These are phyloP conservation scores for Luscinia megarhynchos DNA, from an alignment of 2,797 vertebrate genomes.

Conservation along the genomic window DNA sequence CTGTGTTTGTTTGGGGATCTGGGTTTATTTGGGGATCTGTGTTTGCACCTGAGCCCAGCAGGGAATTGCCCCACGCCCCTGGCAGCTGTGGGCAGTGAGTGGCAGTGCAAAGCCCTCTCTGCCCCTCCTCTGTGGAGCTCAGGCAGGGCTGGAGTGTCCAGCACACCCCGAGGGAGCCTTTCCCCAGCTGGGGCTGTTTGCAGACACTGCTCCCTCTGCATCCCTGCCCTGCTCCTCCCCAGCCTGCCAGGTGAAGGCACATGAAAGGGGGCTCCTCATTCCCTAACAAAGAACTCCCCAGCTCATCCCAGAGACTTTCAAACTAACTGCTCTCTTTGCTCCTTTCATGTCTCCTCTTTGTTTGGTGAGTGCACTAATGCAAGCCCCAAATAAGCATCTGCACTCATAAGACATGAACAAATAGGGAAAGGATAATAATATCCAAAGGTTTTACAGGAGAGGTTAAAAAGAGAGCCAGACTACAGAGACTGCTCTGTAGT, in stretches of 20 bases:
- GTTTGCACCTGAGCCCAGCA: not conserved
- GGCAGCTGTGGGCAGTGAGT: not conserved
- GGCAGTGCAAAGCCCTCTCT: not conserved
- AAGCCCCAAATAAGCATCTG: conserved; percentile 33
- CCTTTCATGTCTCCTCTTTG: conserved; percentile 47
- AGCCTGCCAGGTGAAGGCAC: not conserved
- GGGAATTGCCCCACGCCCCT: not conserved
- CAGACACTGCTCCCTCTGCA: not conserved
- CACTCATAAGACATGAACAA: conserved; percentile 30
- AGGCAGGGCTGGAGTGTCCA: not conserved
- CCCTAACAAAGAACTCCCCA: not conserved
- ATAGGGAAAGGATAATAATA: conserved; percentile 45
- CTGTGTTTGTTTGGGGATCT: not conserved
- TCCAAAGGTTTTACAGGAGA: conserved; percentile 21
- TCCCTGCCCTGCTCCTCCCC: not conserved
- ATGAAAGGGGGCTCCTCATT: not conserved
- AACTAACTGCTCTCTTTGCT: not conserved
- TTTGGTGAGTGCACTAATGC: not conserved
- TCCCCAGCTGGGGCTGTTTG: not conserved
- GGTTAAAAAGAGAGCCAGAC: conserved; percentile 38
- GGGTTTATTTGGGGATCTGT: not conserved
- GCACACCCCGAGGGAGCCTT: not conserved
- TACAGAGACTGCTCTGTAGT: not conserved
- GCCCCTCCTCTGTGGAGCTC: not conserved
- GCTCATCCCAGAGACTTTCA: conserved; percentile 13